Conservation (phyloP, 1,140 invertebrate genomes). For the Euschistus heros region DNA sequence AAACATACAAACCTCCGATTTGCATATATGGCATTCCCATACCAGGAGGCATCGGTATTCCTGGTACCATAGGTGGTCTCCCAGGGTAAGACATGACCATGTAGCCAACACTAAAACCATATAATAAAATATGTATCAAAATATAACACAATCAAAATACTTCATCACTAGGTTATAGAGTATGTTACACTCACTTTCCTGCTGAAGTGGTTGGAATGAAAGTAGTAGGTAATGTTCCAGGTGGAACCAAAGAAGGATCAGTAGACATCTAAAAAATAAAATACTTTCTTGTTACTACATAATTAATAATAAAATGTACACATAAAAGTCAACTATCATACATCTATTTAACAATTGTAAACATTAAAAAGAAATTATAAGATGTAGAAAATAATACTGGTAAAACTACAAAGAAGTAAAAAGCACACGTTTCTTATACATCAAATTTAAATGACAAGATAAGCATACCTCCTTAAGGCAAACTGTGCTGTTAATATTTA, state of each 20-base stretch:
- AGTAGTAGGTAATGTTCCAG: slow-evolving; percentile 27
- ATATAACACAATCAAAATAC: not conserved
- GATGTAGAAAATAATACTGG: no score
- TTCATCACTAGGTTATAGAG: not conserved
- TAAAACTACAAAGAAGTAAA: no score
- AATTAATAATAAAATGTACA: not conserved
- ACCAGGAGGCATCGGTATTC: slow-evolving; percentile 36
- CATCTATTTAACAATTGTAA: not conserved
- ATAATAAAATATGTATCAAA: slow-evolving; percentile 11
- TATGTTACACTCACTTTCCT: slow-evolving; percentile 24
- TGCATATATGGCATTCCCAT: slow-evolving; percentile 36
- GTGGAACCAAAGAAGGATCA: slow-evolving; percentile 26
- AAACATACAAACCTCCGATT: slow-evolving; percentile 26
- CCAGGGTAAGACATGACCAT: slow-evolving; percentile 42
- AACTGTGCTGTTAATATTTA: no score
- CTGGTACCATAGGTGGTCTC: slow-evolving; percentile 46
- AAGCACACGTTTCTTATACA: no score
- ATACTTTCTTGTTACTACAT: no score
- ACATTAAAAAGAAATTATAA: no score
- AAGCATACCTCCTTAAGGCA: no score
- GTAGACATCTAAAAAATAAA: slow-evolving; percentile 25
- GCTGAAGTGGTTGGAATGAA: slow-evolving; percentile 29
- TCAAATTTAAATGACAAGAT: no score
- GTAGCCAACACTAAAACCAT: slow-evolving; percentile 29
- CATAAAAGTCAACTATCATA: not conserved